Evolutionary conservation across 2,888 invertebrate genomes (phyloP).

Genomic region (Nomada flava): DNA sequence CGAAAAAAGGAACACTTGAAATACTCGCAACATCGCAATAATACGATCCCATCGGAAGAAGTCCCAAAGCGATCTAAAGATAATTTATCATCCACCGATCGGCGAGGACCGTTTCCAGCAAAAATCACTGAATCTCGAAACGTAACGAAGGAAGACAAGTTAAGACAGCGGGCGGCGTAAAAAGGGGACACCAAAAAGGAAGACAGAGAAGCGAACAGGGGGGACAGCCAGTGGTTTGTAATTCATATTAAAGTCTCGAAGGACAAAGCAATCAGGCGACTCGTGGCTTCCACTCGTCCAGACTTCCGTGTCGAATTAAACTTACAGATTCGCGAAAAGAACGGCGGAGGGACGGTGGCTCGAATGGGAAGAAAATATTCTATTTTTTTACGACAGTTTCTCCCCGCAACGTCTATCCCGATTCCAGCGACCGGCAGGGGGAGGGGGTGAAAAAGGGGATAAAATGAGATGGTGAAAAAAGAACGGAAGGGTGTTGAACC

Average conservation of each 20-base stretch:
- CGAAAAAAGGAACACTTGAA: no score
- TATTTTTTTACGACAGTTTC: constrained; percentile 63
- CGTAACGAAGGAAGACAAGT: constrained; percentile 7
- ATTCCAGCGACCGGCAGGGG: background rate
- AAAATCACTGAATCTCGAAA: background rate
- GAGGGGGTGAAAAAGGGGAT: background rate
- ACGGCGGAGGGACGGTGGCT: background rate
- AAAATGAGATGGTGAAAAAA: background rate
- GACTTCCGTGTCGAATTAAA: constrained; percentile 74
- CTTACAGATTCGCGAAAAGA: constrained; percentile 68
- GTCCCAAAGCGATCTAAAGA: no score
- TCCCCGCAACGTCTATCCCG: background rate
- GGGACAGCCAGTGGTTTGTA: constrained; percentile 58
- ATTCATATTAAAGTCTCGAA: constrained; percentile 73
- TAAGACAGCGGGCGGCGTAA: background rate
- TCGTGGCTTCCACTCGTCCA: constrained; percentile 39
- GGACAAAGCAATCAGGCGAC: constrained; percentile 73
- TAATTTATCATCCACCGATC: background rate
- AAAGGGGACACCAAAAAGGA: constrained; percentile 1
- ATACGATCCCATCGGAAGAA: no score
- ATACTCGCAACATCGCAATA: no score
- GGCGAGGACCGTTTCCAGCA: background rate
- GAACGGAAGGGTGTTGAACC: constrained; percentile 38
- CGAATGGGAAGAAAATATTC: constrained; percentile 67
- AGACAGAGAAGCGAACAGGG: background rate